phyloP scores from a whole-genome alignment of 1,140 invertebrate genomes.

The Contarinia nasturtii region DNA sequence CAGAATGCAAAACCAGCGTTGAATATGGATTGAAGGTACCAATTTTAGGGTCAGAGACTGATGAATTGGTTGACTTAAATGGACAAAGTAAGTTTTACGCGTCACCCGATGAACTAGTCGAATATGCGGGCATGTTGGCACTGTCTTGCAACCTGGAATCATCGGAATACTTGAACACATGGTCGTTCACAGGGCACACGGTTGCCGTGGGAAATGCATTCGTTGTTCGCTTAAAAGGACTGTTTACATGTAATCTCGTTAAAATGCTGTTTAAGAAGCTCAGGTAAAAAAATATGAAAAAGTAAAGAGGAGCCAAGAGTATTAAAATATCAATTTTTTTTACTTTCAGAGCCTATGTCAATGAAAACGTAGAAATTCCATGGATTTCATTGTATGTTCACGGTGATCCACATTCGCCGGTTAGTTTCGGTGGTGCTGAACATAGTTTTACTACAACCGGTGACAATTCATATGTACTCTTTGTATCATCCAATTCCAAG shows the following conservation, averaged over 20 bases:
- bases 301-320: too few species aligned
- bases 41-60: constrained; percentile 6
- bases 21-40: constrained; percentile 24
- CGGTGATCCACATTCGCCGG: constrained; percentile 31
- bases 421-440: constrained; percentile 25
- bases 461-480: constrained; percentile 28
- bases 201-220: constrained; percentile 19
- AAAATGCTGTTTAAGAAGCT: constrained; percentile 20
- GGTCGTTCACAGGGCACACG: constrained; percentile 21
- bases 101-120: constrained; percentile 20
- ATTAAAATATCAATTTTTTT: too few species aligned
- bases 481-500: constrained; percentile 20
- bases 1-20: constrained; percentile 15
- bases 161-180: constrained; percentile 13
- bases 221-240: constrained; percentile 28
- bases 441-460: constrained; percentile 29
- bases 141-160: constrained; percentile 22
- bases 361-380: constrained; percentile 11
- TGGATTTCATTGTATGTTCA: constrained; percentile 32
- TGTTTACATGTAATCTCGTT: constrained; percentile 26
- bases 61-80: too few species aligned
- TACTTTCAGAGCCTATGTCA: constrained; percentile 15
- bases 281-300: too few species aligned
- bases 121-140: constrained; percentile 33
- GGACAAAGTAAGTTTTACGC: not conserved